Conservation (phyloP, 2,888 invertebrate genomes). For the Hofmannophila pseudospretella region DNA sequence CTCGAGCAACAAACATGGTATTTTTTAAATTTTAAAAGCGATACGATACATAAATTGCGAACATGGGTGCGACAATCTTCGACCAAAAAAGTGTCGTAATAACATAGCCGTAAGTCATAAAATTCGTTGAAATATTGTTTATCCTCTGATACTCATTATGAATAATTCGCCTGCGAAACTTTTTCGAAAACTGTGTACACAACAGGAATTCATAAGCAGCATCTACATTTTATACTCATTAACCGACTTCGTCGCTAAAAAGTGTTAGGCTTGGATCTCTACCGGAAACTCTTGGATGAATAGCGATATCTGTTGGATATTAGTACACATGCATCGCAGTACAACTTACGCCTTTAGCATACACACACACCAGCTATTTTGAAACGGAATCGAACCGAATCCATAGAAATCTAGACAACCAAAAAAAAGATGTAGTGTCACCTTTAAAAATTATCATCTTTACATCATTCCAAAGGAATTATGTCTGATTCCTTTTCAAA, state of each 20-base stretch:
- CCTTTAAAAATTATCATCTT: too few relatives aligned
- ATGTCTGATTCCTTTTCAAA: too few relatives aligned
- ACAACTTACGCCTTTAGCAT: too few relatives aligned
- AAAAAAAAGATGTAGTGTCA: too few relatives aligned
- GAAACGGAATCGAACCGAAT: too few relatives aligned
- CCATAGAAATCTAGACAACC: too few relatives aligned
- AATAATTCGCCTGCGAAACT: constrained; percentile 64
- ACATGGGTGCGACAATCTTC: constrained; percentile 49
- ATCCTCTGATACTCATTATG: constrained; percentile 55
- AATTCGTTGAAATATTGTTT: constrained; percentile 43
- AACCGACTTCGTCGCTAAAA: constrained; percentile 35
- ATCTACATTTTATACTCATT: constrained; percentile 40
- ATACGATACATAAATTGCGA: constrained; percentile 57
- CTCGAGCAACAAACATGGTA: constrained; percentile 56
- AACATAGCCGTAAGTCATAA: constrained; percentile 53
- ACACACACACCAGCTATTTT: too few relatives aligned
- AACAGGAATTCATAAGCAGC: constrained; percentile 61
- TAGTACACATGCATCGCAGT: too few relatives aligned
- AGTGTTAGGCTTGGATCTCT: constrained; percentile 29
- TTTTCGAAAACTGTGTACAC: constrained; percentile 66
- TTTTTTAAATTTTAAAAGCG: constrained; percentile 44
- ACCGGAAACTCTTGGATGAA: background rate
- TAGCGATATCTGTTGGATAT: too few relatives aligned
- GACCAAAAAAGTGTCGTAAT: constrained; percentile 57
- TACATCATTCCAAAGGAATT: too few relatives aligned